phyloP scores from a whole-genome alignment of 2,888 invertebrate species.

The Leptinotarsa peninsularis region DNA sequence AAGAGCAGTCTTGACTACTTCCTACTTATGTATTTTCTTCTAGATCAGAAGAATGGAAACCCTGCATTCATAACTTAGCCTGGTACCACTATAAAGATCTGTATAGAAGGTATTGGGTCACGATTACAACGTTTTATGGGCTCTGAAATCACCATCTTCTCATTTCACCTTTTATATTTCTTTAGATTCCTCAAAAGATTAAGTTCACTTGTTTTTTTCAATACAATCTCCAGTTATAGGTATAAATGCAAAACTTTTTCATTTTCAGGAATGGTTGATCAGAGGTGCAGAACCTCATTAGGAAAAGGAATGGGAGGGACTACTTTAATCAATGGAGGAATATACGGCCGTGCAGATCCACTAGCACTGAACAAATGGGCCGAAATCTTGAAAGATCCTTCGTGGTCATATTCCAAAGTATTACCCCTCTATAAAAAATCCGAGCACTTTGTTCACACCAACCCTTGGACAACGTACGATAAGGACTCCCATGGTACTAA shows the following conservation, averaged over 20 bases:
- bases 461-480: constrained; percentile 30
- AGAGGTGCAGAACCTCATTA: constrained; percentile 60
- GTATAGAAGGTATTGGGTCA: too few species aligned
- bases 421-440: constrained; percentile 63
- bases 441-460: constrained; percentile 30
- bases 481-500: constrained; percentile 31
- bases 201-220: too few species aligned
- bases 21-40: too few species aligned
- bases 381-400: constrained; percentile 51
- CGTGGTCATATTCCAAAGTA: constrained; percentile 71
- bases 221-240: too few species aligned
- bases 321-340: constrained; percentile 67
- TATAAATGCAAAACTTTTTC: background rate
- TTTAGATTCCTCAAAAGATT: too few species aligned
- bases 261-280: constrained; percentile 32
- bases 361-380: constrained; percentile 68
- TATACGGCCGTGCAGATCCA: constrained; percentile 67
- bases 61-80: too few species aligned
- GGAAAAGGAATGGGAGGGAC: constrained; percentile 69
- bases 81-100: too few species aligned
- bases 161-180: too few species aligned
- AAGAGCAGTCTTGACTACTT: too few species aligned
- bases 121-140: too few species aligned
- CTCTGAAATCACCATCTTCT: too few species aligned
- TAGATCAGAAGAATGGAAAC: too few species aligned